Percentiles rank a stretch among this genome's conserved stretches.
Evolutionary conservation across 2,888 invertebrate genomes (phyloP).

Genomic region (Pyralis farinalis): DNA sequence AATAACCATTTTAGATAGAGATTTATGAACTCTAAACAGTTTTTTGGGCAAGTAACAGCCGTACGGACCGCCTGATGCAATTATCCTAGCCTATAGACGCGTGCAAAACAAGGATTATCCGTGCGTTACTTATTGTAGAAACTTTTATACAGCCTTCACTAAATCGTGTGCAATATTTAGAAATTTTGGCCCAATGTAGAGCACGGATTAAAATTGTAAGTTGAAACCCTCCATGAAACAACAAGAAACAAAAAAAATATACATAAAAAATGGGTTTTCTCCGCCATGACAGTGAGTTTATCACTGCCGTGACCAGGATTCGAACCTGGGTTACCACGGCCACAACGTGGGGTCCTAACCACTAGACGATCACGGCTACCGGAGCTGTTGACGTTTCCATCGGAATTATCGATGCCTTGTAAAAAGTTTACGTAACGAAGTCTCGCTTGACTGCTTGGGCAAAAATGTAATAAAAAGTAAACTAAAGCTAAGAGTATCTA

Average conservation of each 20-base stretch:
- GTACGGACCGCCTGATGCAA: too few relatives aligned
- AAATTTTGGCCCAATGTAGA: too few relatives aligned
- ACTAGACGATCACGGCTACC: slow-evolving; percentile 86
- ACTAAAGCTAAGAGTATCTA: neutral
- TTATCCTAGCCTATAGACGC: too few relatives aligned
- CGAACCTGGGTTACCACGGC: slow-evolving; percentile 86
- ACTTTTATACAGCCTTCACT: too few relatives aligned
- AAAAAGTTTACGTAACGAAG: neutral
- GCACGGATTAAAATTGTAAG: too few relatives aligned
- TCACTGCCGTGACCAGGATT: slow-evolving; percentile 86
- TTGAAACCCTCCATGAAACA: too few relatives aligned
- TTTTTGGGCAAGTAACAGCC: too few relatives aligned
- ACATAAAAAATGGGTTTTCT: slow-evolving; percentile 7
- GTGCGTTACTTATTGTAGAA: too few relatives aligned
- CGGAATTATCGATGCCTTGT: slow-evolving; percentile 3
- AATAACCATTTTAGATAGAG: neutral
- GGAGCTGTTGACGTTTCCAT: slow-evolving; percentile 32
- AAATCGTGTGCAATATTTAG: too few relatives aligned
- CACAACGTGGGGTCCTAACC: slow-evolving; percentile 87
- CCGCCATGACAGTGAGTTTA: slow-evolving; percentile 18
- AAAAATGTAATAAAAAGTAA: neutral
- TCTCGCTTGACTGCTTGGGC: neutral
- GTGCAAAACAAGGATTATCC: too few relatives aligned
- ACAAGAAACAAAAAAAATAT: slow-evolving; percentile 4
- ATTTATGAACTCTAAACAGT: too few relatives aligned